phyloP scores from a whole-genome alignment of 2,797 vertebrate genomes.

The Leptoclinus maculatus region DNA sequence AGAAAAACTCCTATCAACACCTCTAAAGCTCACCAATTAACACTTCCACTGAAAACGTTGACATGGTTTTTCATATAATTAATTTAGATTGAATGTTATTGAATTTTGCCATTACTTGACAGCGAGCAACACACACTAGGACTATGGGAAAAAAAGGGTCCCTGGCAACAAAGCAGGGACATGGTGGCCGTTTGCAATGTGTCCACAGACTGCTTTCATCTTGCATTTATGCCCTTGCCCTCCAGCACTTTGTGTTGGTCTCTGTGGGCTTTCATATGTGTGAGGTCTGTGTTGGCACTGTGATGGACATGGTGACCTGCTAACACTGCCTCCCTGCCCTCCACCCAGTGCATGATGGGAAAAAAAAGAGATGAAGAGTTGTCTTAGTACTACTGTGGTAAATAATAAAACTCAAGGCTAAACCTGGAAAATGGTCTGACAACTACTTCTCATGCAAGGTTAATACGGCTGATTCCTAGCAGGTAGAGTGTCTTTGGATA shows the following conservation, averaged over 20 bases:
- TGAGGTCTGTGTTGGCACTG: constrained; percentile 7
- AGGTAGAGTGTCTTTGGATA: constrained; percentile 8
- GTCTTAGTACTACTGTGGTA: not conserved
- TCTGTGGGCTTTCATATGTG: constrained; percentile 27
- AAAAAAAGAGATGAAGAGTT: constrained; percentile 11
- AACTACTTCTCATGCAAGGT: not conserved
- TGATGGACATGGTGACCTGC: constrained; percentile 45
- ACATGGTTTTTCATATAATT: not conserved
- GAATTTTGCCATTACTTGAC: not conserved
- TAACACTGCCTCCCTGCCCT: constrained; percentile 32
- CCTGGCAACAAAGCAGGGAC: not conserved
- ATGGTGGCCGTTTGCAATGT: not conserved
- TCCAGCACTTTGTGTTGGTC: constrained; percentile 1
- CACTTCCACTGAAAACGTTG: not conserved
- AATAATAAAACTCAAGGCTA: not conserved
- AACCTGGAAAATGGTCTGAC: not conserved
- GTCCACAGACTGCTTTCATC: not conserved
- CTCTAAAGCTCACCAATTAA: not conserved
- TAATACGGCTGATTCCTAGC: not conserved
- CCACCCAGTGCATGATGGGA: constrained; percentile 3
- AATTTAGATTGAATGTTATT: not conserved
- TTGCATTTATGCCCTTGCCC: constrained; percentile 9
- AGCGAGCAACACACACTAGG: constrained; percentile 1
- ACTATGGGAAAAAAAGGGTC: not conserved
- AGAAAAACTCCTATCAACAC: not conserved